Evolutionary conservation across 2,113 vertebrate species (phyloP).

Genomic region (Myiopsitta monachus): DNA sequence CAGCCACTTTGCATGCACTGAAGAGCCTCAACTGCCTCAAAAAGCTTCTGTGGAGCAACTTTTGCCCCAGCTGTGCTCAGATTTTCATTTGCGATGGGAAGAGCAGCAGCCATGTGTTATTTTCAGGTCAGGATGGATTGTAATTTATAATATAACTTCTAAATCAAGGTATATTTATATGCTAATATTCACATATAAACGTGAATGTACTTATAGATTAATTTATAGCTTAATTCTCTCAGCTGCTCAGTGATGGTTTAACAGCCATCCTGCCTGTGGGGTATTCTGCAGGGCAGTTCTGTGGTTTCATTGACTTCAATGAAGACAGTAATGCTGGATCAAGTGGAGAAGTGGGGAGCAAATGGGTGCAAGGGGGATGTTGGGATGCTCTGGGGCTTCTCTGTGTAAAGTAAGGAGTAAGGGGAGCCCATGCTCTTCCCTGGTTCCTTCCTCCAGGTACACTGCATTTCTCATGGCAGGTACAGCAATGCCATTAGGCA

Average conservation of each 20-base stretch:
- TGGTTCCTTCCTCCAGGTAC: neutral
- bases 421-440: neutral
- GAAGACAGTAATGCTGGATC: neutral
- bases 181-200: neutral
- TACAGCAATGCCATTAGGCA: slow-evolving; percentile 30
- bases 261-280: neutral
- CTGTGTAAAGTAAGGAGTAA: neutral
- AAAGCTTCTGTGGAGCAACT: neutral
- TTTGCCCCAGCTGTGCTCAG: slow-evolving; percentile 14
- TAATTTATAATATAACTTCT: neutral
- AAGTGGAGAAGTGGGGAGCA: neutral
- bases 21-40: neutral
- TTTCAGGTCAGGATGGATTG: neutral
- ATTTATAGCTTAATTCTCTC: neutral
- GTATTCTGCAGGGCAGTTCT: neutral
- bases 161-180: neutral
- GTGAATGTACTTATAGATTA: neutral
- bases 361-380: neutral
- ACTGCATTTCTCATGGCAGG: neutral
- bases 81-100: neutral
- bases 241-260: neutral
- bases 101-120: neutral
- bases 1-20: slow-evolving; percentile 1
- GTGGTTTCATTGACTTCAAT: neutral
- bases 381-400: neutral